Conservation (phyloP, 2,113 vertebrate species). For the Halcyon malimbica region DNA sequence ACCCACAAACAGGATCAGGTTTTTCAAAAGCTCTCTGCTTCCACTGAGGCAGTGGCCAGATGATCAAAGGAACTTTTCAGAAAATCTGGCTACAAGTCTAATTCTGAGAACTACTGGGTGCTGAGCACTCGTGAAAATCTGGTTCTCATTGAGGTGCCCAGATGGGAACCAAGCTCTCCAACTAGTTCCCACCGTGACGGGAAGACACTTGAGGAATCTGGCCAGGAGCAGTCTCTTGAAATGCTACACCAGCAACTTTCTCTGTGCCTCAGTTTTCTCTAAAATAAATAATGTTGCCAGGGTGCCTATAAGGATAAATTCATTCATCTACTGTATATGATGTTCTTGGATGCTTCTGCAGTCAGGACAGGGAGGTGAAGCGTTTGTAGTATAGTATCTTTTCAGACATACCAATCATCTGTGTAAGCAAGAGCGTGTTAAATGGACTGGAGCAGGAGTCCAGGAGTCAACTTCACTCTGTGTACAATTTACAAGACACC, state of each 20-base stretch:
- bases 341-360: slow-evolving; percentile 2
- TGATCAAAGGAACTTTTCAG: slow-evolving; percentile 20
- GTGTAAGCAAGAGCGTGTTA: neutral
- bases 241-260: neutral
- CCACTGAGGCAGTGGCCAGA: neutral
- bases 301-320: slow-evolving; percentile 28
- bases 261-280: slow-evolving; percentile 16
- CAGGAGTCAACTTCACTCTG: neutral
- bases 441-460: neutral
- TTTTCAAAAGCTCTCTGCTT: slow-evolving; percentile 32
- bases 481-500: neutral
- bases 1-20: slow-evolving; percentile 16
- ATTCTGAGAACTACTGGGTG: neutral
- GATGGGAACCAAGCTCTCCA: neutral
- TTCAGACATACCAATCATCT: slow-evolving; percentile 21
- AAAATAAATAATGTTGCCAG: neutral
- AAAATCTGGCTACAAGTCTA: neutral
- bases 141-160: neutral
- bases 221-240: neutral
- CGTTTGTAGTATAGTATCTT: neutral
- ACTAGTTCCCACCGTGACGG: neutral
- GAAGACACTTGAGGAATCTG: slow-evolving; percentile 11
- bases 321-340: slow-evolving; percentile 14
- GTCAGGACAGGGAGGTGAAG: neutral
- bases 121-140: slow-evolving; percentile 11